phyloP scores from a whole-genome alignment of 2,113 vertebrate species.

The Phalacrocorax pelagicus region DNA sequence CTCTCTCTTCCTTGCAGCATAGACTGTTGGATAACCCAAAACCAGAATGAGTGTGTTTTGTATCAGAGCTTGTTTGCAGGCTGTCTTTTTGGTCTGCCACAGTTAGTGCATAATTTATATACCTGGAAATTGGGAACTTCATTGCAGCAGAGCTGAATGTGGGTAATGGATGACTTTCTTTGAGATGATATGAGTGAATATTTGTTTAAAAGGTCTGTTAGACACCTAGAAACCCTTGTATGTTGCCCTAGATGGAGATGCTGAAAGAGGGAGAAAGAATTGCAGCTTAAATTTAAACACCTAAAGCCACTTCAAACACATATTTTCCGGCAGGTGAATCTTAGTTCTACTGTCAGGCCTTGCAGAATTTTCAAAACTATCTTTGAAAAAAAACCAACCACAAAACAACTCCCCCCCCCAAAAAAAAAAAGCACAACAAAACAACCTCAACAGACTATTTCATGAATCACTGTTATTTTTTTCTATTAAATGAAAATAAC shows the following conservation, averaged over 20 bases:
- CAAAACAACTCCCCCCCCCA: not conserved
- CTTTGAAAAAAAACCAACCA: not conserved
- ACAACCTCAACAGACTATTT: not conserved
- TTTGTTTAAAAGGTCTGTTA: not conserved
- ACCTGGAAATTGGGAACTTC: not conserved
- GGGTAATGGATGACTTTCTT: not conserved
- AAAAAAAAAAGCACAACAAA: not conserved
- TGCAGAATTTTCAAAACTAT: not conserved
- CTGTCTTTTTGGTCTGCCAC: not conserved
- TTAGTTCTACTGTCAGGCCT: not conserved
- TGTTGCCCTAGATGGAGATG: not conserved
- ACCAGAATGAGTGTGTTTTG: not conserved
- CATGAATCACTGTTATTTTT: not conserved
- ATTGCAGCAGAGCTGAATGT: not conserved
- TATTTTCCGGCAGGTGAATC: not conserved
- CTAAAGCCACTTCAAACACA: not conserved
- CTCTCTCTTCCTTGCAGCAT: not conserved
- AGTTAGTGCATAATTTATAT: not conserved
- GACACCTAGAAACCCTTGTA: not conserved
- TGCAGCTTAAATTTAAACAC: not conserved
- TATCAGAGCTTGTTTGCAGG: not conserved
- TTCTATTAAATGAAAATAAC: not conserved
- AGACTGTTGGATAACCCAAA: not conserved
- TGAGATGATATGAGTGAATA: not conserved
- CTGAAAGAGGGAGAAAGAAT: not conserved